Percentiles rank a stretch among this genome's conserved stretches.
These are phyloP conservation scores for Cheilinus undulatus DNA, from an alignment of 2,113 vertebrate genomes.

Conservation along the genomic window DNA sequence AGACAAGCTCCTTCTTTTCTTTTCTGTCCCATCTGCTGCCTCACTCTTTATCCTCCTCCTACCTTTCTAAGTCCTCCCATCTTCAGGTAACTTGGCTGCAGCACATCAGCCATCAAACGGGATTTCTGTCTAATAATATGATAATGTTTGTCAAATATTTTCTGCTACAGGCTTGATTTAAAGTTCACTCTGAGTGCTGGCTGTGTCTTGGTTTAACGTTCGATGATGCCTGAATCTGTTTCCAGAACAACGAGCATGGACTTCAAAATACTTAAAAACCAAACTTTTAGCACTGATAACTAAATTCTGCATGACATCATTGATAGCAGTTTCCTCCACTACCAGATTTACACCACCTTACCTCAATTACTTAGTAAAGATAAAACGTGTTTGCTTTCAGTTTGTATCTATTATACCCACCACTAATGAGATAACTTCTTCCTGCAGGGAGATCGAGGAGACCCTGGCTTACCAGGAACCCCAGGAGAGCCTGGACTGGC, in stretches of 20 bases:
- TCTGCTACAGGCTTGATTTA: slow-evolving; percentile 17
- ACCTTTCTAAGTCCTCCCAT: slow-evolving; percentile 48
- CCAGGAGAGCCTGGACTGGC: slow-evolving; percentile 86
- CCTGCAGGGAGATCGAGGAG: slow-evolving; percentile 87
- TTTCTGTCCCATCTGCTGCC: slow-evolving; percentile 73
- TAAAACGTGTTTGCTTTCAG: background rate
- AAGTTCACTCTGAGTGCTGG: slow-evolving; percentile 43
- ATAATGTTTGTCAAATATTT: slow-evolving; percentile 48
- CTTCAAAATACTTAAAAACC: background rate
- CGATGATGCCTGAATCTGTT: slow-evolving; percentile 12
- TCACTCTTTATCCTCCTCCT: slow-evolving; percentile 61
- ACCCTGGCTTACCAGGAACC: slow-evolving; percentile 79
- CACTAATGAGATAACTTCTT: background rate
- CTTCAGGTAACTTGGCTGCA: slow-evolving; percentile 64
- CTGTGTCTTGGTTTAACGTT: slow-evolving; percentile 41
- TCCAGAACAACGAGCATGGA: slow-evolving; percentile 3
- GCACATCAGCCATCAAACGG: slow-evolving; percentile 38
- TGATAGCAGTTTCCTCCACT: background rate
- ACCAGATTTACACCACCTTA: background rate
- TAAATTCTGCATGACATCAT: slow-evolving; percentile 5
- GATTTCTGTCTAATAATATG: slow-evolving; percentile 59
- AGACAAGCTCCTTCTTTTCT: slow-evolving; percentile 70
- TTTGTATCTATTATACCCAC: background rate
- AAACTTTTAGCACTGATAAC: background rate
- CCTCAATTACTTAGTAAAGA: background rate